Percentiles rank a stretch among this genome's conserved stretches.
Evolutionary conservation across 2,797 vertebrate species (phyloP).

Genomic region (Cuculus canorus): DNA sequence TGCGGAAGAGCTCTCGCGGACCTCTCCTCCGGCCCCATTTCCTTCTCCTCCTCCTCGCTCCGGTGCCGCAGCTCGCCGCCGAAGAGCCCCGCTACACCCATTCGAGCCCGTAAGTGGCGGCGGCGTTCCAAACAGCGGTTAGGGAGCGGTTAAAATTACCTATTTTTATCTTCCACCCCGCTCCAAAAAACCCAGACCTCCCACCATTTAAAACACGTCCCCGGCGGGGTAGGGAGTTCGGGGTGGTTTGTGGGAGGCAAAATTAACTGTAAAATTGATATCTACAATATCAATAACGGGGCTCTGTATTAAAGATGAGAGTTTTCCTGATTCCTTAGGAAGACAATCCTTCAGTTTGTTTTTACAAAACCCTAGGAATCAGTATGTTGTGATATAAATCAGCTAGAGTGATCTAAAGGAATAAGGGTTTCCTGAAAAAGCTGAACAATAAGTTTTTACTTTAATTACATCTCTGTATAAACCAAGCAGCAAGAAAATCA

Average conservation of each 20-base stretch:
- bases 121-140: too few relatives aligned
- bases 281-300: neutral
- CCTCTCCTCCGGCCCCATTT: too few relatives aligned
- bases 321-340: neutral
- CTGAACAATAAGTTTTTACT: neutral
- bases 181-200: too few relatives aligned
- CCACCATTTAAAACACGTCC: too few relatives aligned
- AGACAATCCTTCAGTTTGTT: neutral
- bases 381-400: neutral
- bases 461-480: neutral
- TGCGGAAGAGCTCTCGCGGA: slow-evolving; percentile 15
- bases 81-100: neutral
- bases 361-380: neutral
- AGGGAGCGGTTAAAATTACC: too few relatives aligned
- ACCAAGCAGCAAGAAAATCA: neutral
- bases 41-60: too few relatives aligned
- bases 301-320: neutral
- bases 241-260: too few relatives aligned
- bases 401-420: neutral
- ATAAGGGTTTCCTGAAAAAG: neutral
- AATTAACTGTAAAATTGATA: too few relatives aligned
- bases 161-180: too few relatives aligned
- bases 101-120: neutral
- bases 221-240: too few relatives aligned
- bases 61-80: too few relatives aligned